Conservation (phyloP, 1,140 invertebrate species). For the Zaprionus capensis region DNA sequence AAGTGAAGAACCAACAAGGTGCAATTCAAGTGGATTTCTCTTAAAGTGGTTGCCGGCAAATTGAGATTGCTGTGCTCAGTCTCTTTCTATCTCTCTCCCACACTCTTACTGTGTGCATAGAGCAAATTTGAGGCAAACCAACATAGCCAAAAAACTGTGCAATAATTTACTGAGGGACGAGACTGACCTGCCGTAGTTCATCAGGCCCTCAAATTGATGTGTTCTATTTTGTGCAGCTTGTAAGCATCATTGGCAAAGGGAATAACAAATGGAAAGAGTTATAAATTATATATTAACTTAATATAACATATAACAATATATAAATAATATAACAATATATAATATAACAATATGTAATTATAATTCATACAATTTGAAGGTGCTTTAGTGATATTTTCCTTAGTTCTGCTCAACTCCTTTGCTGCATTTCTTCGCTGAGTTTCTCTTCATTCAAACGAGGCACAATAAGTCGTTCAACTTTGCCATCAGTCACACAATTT, state of each 20-base stretch:
- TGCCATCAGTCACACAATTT: slow-evolving; percentile 57
- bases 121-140: slow-evolving; percentile 7
- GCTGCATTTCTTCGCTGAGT: neutral
- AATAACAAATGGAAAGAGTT: too few species aligned
- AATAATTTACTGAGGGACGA: slow-evolving; percentile 11
- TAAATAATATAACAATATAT: too few species aligned
- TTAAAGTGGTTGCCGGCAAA: slow-evolving; percentile 29
- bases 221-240: too few species aligned
- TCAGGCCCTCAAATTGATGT: neutral
- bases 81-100: neutral
- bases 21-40: slow-evolving; percentile 37
- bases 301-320: too few species aligned
- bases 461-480: slow-evolving; percentile 29
- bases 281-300: too few species aligned
- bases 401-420: neutral
- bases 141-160: slow-evolving; percentile 7
- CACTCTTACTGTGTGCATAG: neutral
- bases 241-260: too few species aligned
- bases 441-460: neutral
- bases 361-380: neutral
- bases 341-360: neutral
- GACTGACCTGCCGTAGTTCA: neutral
- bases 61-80: slow-evolving; percentile 9
- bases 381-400: neutral
- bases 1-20: slow-evolving; percentile 52